Evolutionary conservation across 2,113 vertebrate species (phyloP).

Genomic region (Danionella cerebrum): DNA sequence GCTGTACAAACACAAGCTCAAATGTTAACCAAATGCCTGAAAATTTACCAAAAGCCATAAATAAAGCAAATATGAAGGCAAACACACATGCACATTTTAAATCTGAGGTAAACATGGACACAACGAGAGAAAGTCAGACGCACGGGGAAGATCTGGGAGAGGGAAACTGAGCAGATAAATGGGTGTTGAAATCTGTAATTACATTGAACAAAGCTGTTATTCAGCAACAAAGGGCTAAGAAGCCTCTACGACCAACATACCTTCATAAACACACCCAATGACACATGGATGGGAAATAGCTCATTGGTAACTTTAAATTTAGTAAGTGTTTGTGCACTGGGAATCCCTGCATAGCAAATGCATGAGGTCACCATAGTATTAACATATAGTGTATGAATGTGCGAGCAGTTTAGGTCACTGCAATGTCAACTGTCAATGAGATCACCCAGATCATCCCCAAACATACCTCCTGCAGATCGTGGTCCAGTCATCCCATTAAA

Average conservation of each 20-base stretch:
- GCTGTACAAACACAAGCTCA: no score
- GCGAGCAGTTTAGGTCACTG: no score
- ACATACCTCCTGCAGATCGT: not conserved
- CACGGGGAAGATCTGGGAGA: not conserved
- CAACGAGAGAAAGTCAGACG: not conserved
- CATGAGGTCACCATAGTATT: no score
- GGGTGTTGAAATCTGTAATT: constrained; percentile 21
- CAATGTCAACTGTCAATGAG: not conserved
- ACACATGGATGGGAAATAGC: not conserved
- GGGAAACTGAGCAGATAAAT: not conserved
- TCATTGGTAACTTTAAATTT: constrained; percentile 2
- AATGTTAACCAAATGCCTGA: no score
- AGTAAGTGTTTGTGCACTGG: not conserved
- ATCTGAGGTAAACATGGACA: no score
- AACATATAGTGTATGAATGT: no score
- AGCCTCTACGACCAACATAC: not conserved
- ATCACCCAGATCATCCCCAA: not conserved
- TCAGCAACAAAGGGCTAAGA: not conserved
- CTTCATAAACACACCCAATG: not conserved
- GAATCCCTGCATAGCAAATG: not conserved
- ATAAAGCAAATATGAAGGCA: no score
- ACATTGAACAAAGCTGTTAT: constrained; percentile 12
- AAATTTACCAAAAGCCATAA: no score
- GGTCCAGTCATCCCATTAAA: not conserved
- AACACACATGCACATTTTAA: no score